Percentiles rank a stretch among this genome's conserved stretches.
Evolutionary conservation across 1,140 invertebrate species (phyloP).

Genomic region (Atta texana): DNA sequence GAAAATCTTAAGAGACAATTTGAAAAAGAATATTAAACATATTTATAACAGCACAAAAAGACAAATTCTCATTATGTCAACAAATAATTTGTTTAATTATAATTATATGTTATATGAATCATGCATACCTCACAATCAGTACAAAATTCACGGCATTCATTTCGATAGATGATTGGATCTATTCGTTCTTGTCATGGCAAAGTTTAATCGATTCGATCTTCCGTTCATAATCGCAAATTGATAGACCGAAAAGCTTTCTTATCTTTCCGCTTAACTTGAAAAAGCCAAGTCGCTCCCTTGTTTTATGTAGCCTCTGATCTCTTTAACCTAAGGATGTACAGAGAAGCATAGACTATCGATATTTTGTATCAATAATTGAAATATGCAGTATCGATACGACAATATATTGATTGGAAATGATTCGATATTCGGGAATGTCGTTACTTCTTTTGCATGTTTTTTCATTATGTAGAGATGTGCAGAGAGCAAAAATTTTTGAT

Average conservation of each 20-base stretch:
- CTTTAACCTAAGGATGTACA: too few species aligned
- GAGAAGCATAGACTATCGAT: too few species aligned
- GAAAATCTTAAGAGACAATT: neutral
- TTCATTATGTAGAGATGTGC: too few species aligned
- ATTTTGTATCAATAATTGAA: too few species aligned
- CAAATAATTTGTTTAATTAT: neutral
- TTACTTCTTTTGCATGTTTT: too few species aligned
- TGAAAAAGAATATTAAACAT: neutral
- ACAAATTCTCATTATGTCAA: neutral
- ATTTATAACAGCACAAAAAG: neutral
- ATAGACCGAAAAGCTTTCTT: neutral
- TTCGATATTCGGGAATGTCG: too few species aligned
- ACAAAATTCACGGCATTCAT: neutral
- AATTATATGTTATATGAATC: neutral
- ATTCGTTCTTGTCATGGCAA: neutral
- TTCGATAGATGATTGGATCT: neutral
- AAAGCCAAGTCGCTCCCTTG: constrained; percentile 41
- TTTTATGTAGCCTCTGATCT: constrained; percentile 48
- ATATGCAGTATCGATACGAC: too few species aligned
- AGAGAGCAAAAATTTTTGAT: too few species aligned
- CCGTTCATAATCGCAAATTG: neutral
- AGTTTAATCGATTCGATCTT: constrained; percentile 2
- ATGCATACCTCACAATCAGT: neutral
- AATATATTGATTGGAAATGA: too few species aligned
- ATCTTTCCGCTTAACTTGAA: neutral